phyloP scores from a whole-genome alignment of 2,113 vertebrate species.

The Ursus arctos region DNA sequence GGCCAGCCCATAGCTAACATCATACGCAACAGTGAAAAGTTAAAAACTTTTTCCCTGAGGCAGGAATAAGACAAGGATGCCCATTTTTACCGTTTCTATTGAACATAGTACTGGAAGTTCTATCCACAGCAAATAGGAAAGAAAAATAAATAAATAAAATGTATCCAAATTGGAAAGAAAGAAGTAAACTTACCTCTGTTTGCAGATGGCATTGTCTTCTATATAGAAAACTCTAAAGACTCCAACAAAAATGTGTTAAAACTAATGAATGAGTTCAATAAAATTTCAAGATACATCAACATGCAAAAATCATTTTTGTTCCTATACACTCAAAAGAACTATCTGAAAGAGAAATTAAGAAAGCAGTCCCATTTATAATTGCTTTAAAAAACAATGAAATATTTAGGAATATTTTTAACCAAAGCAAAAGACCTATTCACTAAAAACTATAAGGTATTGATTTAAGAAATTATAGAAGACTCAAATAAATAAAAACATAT shows the following conservation, averaged over 20 bases:
- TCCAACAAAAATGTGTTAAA: not conserved
- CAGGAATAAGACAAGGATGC: not conserved
- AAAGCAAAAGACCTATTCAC: not conserved
- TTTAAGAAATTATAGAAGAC: not conserved
- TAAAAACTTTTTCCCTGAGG: not conserved
- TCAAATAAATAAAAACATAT: not conserved
- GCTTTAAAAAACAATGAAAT: not conserved
- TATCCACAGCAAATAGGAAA: not conserved
- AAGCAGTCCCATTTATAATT: not conserved
- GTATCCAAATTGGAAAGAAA: not conserved
- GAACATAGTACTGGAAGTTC: not conserved
- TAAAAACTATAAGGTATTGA: not conserved
- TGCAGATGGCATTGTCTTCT: not conserved
- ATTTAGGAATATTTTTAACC: not conserved
- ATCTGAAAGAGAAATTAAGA: not conserved
- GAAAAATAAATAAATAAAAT: not conserved
- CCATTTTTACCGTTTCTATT: not conserved
- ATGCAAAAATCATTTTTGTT: not conserved
- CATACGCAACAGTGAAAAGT: not conserved
- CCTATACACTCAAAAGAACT: not conserved
- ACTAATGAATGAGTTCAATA: not conserved
- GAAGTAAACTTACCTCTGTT: not conserved
- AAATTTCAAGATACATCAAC: not conserved
- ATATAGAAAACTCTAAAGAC: not conserved
- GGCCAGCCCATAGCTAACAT: not conserved